Conservation (phyloP, 2,797 vertebrate genomes). For the Nannoperca australis region DNA sequence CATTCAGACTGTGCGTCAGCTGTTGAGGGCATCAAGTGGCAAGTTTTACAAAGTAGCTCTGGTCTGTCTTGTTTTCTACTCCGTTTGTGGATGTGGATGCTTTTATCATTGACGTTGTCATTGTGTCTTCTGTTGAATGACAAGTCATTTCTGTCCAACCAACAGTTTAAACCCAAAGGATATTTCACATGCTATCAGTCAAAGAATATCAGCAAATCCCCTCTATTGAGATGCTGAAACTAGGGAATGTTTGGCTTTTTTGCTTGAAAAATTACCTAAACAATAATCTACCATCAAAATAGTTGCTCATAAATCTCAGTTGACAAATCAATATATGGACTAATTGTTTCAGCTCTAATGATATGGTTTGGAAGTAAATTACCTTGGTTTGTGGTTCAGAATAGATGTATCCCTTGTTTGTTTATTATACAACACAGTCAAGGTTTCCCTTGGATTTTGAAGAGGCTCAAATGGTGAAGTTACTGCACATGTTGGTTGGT, state of each 20-base stretch:
- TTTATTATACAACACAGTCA: slow-evolving; percentile 13
- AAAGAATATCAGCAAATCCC: neutral
- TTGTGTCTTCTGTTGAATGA: neutral
- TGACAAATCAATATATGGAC: too few species aligned
- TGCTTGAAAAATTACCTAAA: neutral
- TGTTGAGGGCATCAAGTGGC: slow-evolving; percentile 39
- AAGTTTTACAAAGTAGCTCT: slow-evolving; percentile 22
- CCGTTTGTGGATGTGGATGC: neutral
- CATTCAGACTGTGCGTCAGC: slow-evolving; percentile 26
- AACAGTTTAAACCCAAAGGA: neutral
- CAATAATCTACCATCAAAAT: neutral
- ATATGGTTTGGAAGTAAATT: neutral
- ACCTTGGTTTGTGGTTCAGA: neutral
- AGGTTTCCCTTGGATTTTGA: slow-evolving; percentile 18
- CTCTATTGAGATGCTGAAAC: neutral
- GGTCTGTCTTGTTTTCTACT: neutral
- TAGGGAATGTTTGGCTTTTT: too few species aligned
- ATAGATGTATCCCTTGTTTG: neutral
- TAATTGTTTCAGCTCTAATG: neutral
- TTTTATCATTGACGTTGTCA: neutral
- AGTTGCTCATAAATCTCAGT: too few species aligned
- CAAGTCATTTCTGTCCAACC: neutral
- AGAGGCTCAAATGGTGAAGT: slow-evolving; percentile 17
- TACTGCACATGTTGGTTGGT: slow-evolving; percentile 50
- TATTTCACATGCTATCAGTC: neutral